These are phyloP conservation scores for Nesidiocoris tenuis DNA, from an alignment of 2,888 invertebrate species.

Conservation along the genomic window DNA sequence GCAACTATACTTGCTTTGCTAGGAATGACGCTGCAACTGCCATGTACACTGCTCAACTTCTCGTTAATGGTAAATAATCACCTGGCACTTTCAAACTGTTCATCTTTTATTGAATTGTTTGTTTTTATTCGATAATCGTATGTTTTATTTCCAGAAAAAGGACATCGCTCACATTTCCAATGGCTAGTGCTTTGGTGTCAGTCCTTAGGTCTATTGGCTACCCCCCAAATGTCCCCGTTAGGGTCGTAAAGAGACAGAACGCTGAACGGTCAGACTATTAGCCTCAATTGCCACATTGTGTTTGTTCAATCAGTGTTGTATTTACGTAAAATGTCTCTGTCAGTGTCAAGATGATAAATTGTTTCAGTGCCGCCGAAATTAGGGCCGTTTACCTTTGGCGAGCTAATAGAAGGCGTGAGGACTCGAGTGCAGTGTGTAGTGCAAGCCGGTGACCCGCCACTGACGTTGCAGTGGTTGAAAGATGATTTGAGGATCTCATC, in stretches of 20 bases:
- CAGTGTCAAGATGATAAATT: constrained; percentile 45
- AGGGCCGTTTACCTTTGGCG: constrained; percentile 53
- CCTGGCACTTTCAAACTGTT: neutral
- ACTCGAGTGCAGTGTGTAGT: constrained; percentile 55
- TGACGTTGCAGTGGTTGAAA: constrained; percentile 55
- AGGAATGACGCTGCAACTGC: constrained; percentile 57
- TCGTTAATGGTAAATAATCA: constrained; percentile 57
- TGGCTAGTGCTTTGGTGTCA: neutral
- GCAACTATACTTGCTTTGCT: constrained; percentile 60
- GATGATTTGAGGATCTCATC: constrained; percentile 55
- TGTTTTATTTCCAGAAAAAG: neutral
- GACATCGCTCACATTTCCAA: neutral
- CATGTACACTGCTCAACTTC: constrained; percentile 56
- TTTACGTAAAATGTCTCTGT: neutral
- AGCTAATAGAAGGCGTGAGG: constrained; percentile 55
- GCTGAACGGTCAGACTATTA: neutral
- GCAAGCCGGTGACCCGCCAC: constrained; percentile 53
- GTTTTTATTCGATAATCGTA: neutral
- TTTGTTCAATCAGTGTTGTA: neutral
- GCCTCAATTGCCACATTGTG: too few relatives aligned
- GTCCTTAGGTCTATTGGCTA: neutral
- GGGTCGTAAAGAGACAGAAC: neutral
- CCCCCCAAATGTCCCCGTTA: neutral
- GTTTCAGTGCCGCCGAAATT: constrained; percentile 51
- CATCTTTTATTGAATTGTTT: neutral